phyloP scores from a whole-genome alignment of 2,797 vertebrate species.

The Malacoraja senta region DNA sequence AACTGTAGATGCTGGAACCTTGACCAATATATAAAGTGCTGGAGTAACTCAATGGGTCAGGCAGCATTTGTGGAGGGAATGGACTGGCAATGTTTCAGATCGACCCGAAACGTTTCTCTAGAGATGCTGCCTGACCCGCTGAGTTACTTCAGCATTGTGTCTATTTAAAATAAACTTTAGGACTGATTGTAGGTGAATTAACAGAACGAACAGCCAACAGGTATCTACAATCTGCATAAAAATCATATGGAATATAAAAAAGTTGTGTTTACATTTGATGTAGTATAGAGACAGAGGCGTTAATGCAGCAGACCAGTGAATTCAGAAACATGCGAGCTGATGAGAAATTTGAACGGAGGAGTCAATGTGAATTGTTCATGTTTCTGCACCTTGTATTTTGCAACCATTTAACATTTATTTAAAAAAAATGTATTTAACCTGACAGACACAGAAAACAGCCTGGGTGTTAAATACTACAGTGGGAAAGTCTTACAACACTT shows the following conservation, averaged over 20 bases:
- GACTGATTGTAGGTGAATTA: no score
- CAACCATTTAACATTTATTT: not conserved
- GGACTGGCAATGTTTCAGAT: no score
- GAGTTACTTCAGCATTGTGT: no score
- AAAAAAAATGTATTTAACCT: not conserved
- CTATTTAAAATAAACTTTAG: not conserved
- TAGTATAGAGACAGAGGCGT: no score
- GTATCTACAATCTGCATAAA: not conserved
- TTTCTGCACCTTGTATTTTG: not conserved
- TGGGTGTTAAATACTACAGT: not conserved
- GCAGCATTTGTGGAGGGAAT: no score
- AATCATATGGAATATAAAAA: not conserved
- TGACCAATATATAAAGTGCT: no score
- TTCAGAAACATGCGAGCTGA: not conserved
- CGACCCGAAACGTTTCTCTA: no score
- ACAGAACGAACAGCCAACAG: not conserved
- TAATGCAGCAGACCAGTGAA: not conserved
- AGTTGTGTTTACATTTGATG: not conserved
- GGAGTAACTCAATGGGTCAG: no score
- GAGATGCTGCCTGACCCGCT: no score
- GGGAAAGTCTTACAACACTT: not conserved
- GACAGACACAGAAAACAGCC: not conserved
- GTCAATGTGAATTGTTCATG: not conserved
- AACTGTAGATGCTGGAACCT: no score
- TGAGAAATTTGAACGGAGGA: not conserved